phyloP scores from a whole-genome alignment of 2,797 vertebrate genomes.

The Monodelphis domestica region DNA sequence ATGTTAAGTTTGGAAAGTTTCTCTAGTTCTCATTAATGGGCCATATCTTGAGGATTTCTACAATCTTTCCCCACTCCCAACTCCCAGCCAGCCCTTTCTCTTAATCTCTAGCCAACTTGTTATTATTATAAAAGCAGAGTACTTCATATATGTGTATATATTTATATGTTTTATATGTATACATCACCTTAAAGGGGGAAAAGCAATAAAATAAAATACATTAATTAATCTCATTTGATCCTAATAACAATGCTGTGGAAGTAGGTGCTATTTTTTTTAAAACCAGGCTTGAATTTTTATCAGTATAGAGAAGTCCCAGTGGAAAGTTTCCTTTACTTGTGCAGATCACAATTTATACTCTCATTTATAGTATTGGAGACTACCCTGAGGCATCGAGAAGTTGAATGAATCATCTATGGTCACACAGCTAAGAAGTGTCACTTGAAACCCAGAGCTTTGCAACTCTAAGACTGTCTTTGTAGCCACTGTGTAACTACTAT shows the following conservation, averaged over 20 bases:
- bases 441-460: background rate
- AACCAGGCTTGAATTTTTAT: background rate
- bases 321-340: background rate
- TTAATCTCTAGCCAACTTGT: background rate
- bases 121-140: too few relatives aligned
- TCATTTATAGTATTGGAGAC: background rate
- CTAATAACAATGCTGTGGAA: background rate
- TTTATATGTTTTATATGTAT: too few relatives aligned
- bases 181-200: background rate
- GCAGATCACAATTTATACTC: background rate
- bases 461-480: background rate
- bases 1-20: conserved; percentile 3
- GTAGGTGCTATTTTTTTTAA: background rate
- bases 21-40: conserved; percentile 21
- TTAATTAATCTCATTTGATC: background rate
- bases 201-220: background rate
- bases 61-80: background rate
- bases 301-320: background rate
- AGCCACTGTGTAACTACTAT: background rate
- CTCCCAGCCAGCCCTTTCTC: background rate
- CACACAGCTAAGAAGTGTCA: background rate
- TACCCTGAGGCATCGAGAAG: background rate
- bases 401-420: background rate
- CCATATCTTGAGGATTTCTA: background rate
- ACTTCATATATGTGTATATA: too few relatives aligned